Base-by-base conservation (phyloP, 35 echinoderm and acorn worm genomes). In the Ophiothrix spiculata region DNA sequence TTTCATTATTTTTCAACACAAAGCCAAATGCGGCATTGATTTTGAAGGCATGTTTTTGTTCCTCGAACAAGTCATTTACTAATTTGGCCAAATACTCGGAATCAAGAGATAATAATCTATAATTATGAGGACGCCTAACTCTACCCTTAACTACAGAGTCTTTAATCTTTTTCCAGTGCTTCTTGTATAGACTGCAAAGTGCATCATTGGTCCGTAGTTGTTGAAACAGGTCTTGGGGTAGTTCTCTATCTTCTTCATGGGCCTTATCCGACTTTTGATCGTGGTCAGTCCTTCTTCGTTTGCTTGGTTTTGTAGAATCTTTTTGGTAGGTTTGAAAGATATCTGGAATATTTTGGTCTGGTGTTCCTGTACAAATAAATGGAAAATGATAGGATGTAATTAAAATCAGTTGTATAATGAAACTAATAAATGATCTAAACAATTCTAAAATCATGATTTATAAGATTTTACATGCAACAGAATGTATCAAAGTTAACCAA, bases 21-120 rank as follows among this genome's bases (percentile, higher is more conserved):
- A 82, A 34, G 25, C 80, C 80, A 34, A 54, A 82, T 6, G 80
- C 39, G 28, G 23, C 33, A 46, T 82, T 82, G 15, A 82, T 32
- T 49, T 82, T 82, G 31, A 40, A 82, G 31, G 39, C 39, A 19
- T 25, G 31, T 0, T 82, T 46, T 23, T 49, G 80, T 46, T 45
- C 32, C 23, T 63, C 33, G 23, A 82, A 82, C 25, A 69, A 10
- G 25, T 10, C 8, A 12, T 6, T 15, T 1, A 69, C 60, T 69
- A 69, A 2, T 25, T 69, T 69, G 60, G 10, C 10, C 23, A 69
- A 28, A 69, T 69, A 69, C 25, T 69, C 60, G 3, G 25, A 10
- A n/a, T 69, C 60, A 4, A 69, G 42, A 49, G 42, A 49, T 19
- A 49, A 19, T 49, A 49, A 49, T 19, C 42, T 49, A 49, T 10